Base-by-base conservation (phyloP, 2,113 vertebrate species). In the Procavia capensis region DNA sequence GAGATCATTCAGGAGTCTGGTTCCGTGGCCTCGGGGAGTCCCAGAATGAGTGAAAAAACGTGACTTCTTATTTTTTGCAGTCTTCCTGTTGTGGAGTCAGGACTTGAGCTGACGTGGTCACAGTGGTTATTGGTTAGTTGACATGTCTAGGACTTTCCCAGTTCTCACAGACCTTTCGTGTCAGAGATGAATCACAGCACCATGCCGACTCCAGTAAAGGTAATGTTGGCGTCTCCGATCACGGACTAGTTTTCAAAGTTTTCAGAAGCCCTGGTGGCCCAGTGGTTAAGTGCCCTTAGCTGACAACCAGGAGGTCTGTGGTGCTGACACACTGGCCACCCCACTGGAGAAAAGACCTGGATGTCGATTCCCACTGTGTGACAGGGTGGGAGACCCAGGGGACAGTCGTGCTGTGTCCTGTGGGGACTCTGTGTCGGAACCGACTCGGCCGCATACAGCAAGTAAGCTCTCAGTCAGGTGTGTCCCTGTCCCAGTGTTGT, bases 11-110 rank as follows among this genome's bases (percentile, higher is more conserved):
- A 36, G 90, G 84, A 43, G 78, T 89, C 81, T 89, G 70, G 4
- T 54, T 83, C 50, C 72, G 6, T 86, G 70, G 89, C 75, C 75
- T 91, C 87, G 75, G 93, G 68, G 76, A 81, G 61, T 94, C n/a
- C 39, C 81, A 92, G 61, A 88, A 59, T 93, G 63, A 85, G 79
- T 88, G n/a, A n/a, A 88, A 92, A 95, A 94, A 80, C 92, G 22
- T 87, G 90, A 66, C 43, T 86, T 96, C 90, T 54, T 34, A 66
- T 54, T 90, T 88, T 93, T 95, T 90, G 6, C 88, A 90, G 68
- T 82, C 70, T 25, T 89, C 64, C 9, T 76, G 34, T 85, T 94
- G 75, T 76, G 39, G 84, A 85, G 39, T 85, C 61, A 82, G 39
- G 16, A 81, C 72, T 72, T 75, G 83, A 95, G 54, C 63, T 85